These are phyloP conservation scores for Brevimyrus niger DNA, from an alignment of 2,113 vertebrate species.

Conservation along the genomic window DNA sequence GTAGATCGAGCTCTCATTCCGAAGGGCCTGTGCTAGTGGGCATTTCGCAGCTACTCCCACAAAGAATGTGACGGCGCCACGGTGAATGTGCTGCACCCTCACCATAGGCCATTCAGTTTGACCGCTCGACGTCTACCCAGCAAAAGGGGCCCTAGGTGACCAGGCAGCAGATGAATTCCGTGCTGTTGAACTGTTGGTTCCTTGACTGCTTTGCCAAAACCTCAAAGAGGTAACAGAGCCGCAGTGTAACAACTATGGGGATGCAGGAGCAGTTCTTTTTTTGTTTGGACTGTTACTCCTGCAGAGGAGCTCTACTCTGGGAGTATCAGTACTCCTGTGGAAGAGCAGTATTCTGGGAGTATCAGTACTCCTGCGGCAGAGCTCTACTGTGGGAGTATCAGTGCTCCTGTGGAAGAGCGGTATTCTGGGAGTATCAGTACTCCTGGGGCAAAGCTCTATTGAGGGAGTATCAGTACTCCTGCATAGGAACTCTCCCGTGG, in stretches of 20 bases:
- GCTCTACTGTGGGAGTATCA: too few species aligned
- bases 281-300: not conserved
- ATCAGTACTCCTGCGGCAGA: not conserved
- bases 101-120: not conserved
- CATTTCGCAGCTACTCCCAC: not conserved
- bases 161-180: not conserved
- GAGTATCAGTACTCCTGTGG: not conserved
- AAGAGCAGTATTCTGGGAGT: not conserved
- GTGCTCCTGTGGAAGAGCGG: not conserved
- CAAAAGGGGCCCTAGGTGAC: not conserved
- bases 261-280: not conserved
- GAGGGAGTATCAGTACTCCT: not conserved
- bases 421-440: not conserved
- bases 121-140: not conserved
- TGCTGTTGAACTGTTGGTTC: not conserved
- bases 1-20: not conserved
- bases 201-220: not conserved
- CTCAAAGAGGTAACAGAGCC: not conserved
- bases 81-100: not conserved
- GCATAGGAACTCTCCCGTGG: not conserved
- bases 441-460: not conserved
- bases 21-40: not conserved
- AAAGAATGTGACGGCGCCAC: not conserved
- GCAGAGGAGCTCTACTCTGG: not conserved
- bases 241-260: not conserved